These are phyloP conservation scores for Heteromormyrus szaboi DNA, from an alignment of 2,797 vertebrate genomes.

Conservation along the genomic window DNA sequence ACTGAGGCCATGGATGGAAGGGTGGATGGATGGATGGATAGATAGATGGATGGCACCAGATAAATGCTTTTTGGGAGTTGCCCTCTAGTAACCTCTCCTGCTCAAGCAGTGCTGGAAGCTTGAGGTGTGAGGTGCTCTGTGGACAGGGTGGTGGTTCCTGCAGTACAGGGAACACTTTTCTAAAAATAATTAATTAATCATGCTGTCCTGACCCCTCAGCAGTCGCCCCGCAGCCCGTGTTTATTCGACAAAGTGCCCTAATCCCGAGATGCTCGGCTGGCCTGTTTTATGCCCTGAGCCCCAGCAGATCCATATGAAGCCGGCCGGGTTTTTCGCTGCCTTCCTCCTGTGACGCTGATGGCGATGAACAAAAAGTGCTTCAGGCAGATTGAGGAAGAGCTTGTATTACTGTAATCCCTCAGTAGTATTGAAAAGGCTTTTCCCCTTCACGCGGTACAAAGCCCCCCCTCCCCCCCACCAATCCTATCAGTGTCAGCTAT, in stretches of 20 bases:
- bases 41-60: neutral
- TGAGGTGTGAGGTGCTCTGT: neutral
- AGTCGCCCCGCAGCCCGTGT: neutral
- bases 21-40: too few species aligned
- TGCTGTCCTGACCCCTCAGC: conserved; percentile 2
- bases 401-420: conserved; percentile 10
- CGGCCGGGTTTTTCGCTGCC: neutral
- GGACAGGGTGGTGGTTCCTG: conserved; percentile 11
- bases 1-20: neutral
- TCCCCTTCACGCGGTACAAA: neutral
- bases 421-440: conserved; percentile 14
- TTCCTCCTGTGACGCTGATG: conserved; percentile 9
- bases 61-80: neutral
- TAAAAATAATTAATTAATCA: neutral
- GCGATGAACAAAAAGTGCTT: conserved; percentile 7
- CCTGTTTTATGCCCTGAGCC: neutral
- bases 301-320: neutral
- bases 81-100: neutral
- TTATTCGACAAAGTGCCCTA: conserved; percentile 23
- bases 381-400: neutral
- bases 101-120: neutral
- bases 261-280: conserved; percentile 20
- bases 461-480: neutral
- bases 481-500: neutral
- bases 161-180: conserved; percentile 46